phyloP scores from a whole-genome alignment of 2,113 vertebrate genomes.

The Hippocampus guttulatus region DNA sequence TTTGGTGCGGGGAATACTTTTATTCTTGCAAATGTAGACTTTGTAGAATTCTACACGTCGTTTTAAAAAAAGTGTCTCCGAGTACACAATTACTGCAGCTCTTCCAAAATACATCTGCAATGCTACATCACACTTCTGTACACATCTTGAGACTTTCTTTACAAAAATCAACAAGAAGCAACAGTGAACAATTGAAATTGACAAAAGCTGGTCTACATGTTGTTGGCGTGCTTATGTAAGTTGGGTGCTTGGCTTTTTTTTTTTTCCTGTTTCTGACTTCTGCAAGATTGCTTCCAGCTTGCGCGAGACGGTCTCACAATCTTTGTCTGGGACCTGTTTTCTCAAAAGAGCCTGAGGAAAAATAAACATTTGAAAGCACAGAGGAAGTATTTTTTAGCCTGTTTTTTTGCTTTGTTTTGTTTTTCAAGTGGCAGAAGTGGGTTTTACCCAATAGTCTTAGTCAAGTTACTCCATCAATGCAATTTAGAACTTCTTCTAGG shows the following conservation, averaged over 20 bases:
- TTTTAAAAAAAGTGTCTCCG: not conserved
- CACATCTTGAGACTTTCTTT: not conserved
- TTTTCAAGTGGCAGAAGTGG: not conserved
- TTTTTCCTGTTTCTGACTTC: constrained; percentile 1
- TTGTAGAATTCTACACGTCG: not conserved
- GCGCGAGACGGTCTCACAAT: constrained; percentile 18
- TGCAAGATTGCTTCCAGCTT: constrained; percentile 51
- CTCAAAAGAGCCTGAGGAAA: constrained; percentile 52
- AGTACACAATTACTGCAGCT: not conserved
- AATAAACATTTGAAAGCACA: not conserved
- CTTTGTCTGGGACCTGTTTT: constrained; percentile 27
- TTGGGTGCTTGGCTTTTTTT: constrained; percentile 36
- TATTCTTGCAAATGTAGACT: not conserved
- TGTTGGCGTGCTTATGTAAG: constrained; percentile 51
- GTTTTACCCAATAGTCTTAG: constrained; percentile 2
- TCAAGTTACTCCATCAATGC: constrained; percentile 30
- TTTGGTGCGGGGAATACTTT: not conserved
- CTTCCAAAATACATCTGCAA: not conserved
- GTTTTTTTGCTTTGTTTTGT: not conserved
- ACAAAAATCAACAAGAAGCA: not conserved
- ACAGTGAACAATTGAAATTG: not conserved
- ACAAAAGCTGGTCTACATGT: constrained; percentile 44
- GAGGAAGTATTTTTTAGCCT: not conserved
- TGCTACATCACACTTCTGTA: not conserved
- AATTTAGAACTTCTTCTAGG: constrained; percentile 9